A percentile compares a stretch with the other conserved stretches of the same genome.
phyloP scores from a whole-genome alignment of 2,797 vertebrate genomes.

The Ctenopoma kingsleyae region DNA sequence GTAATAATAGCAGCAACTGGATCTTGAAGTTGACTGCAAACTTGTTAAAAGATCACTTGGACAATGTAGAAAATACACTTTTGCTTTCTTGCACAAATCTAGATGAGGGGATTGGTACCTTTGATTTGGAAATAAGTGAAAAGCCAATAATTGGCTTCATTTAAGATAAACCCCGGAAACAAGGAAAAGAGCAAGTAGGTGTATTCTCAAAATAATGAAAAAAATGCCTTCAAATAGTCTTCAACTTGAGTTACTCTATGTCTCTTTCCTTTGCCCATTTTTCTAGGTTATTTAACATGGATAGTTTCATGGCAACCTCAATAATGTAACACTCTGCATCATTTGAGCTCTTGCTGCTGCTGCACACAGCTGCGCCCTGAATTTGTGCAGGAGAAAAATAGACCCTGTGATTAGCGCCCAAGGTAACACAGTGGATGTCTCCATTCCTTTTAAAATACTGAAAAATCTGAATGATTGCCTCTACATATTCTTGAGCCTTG shows the following conservation, averaged over 20 bases:
- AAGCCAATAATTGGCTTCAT: neutral
- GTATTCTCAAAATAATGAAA: too few species aligned
- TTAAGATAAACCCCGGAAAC: neutral
- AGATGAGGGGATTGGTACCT: neutral
- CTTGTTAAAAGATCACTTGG: neutral
- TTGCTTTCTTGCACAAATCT: neutral
- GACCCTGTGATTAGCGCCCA: neutral
- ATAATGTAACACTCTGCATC: slow-evolving; percentile 15
- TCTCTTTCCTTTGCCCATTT: neutral
- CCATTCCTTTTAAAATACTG: slow-evolving; percentile 21
- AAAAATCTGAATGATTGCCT: slow-evolving; percentile 12
- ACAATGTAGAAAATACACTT: neutral
- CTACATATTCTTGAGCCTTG: slow-evolving; percentile 10
- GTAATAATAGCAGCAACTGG: neutral
- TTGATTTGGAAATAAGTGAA: neutral
- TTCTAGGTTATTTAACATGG: neutral
- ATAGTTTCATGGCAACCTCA: slow-evolving; percentile 15
- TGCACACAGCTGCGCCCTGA: neutral
- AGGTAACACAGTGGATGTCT: slow-evolving; percentile 1
- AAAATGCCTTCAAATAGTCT: neutral
- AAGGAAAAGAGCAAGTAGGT: neutral
- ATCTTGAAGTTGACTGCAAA: neutral
- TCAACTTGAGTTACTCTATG: neutral
- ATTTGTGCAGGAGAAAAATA: slow-evolving; percentile 4
- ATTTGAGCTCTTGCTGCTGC: slow-evolving; percentile 6